Evolutionary conservation across 2,113 vertebrate species (phyloP).

Genomic region (Cercopithecus mona): DNA sequence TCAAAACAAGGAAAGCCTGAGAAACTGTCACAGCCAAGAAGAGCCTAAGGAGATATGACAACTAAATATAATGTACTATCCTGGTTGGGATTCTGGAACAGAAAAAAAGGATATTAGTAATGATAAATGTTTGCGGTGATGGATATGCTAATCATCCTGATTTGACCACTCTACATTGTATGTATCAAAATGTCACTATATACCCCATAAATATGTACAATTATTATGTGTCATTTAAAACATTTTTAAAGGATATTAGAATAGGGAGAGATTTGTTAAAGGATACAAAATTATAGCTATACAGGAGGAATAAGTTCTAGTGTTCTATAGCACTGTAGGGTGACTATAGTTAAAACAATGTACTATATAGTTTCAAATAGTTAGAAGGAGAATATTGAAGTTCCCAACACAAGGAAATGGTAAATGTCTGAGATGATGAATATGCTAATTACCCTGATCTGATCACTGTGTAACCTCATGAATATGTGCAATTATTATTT

Average conservation of each 20-base stretch:
- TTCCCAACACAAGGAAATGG: not conserved
- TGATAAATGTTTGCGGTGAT: not conserved
- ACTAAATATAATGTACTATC: not conserved
- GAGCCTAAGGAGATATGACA: not conserved
- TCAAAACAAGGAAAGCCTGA: slow-evolving; percentile 7
- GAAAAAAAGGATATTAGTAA: not conserved
- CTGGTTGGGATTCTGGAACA: not conserved
- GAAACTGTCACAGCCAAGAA: not conserved
- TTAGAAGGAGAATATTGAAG: not conserved
- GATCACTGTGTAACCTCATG: not conserved
- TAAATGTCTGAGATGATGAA: not conserved
- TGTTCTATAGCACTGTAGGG: not conserved
- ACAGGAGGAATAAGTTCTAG: not conserved
- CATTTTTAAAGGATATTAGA: not conserved
- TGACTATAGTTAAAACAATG: not conserved
- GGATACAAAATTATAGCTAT: not conserved
- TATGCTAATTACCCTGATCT: not conserved
- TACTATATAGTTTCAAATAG: not conserved
- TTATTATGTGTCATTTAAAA: not conserved
- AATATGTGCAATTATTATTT: not conserved
- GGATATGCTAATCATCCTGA: not conserved
- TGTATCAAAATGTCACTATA: not conserved
- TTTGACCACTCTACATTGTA: not conserved
- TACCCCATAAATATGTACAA: not conserved
- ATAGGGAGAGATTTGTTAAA: not conserved